Evolutionary conservation across 2,888 invertebrate genomes (phyloP), one percentile per base, ranked within the genome.

Genomic region (Synanthedon vespiformis): DNA sequence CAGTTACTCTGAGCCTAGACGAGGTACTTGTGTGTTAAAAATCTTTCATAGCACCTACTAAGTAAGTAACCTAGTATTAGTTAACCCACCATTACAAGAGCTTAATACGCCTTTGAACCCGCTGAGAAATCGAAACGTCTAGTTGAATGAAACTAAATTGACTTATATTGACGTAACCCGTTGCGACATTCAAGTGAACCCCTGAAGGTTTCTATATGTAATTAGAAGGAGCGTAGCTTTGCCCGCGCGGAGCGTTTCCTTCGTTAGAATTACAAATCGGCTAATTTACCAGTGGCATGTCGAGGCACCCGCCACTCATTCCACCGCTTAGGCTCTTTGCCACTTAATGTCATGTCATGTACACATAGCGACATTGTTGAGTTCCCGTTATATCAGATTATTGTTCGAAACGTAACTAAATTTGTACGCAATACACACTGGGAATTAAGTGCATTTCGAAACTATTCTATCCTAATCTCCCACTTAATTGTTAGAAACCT

Each of bases 181-280:
- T 48, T 51, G 51, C 34, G 51, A 47, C 51, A 34, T 11, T 22
- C 47, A 48, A 16, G 40, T 40, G 48, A 48, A 12, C 48, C 48
- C 48, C 48, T 22, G 13, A 48, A 48, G 48, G 48, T 48, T 48
- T 22, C 13, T 48, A 48, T 48, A 12, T 48, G 49, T 55, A 51
- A 55, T 53, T 55, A 53, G 27, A 34, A 34, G 12, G 40, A 50
- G 50, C 34, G 34, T 27, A 14, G 40, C 27, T 50, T 27, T 40
- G 13, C 49, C 56, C 55, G 34, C 34, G 34, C 34, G 54, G 53
- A 53, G 57, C 57, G 56, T 54, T 57, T 53, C 56, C 55, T 58
- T 67, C 58, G 62, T 71, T 69, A 60, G 66, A 70, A 74, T 74
- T 64, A 69, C 72, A 74, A 75, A 76, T 72, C 61, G 58, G 54